Evolutionary conservation across 2,888 invertebrate species (phyloP).

Genomic region (Brenthis daphne): DNA sequence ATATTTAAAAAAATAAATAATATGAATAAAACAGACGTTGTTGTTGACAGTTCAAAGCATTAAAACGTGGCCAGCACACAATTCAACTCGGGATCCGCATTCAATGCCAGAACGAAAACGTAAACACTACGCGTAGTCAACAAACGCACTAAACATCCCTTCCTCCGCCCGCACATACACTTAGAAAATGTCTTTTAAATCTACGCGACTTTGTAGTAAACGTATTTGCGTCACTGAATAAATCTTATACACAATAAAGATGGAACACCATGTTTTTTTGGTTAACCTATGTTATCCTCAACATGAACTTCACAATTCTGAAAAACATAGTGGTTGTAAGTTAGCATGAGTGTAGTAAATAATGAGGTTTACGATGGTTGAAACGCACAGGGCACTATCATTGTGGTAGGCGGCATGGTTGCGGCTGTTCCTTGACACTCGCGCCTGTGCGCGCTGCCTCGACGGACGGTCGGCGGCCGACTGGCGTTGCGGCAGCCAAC

Average conservation of each 20-base stretch:
- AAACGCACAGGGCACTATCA: conserved; percentile 80
- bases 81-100: conserved; percentile 71
- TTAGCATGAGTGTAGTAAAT: conserved; percentile 30
- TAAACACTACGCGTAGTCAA: conserved; percentile 71
- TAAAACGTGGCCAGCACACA: conserved; percentile 59
- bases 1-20: neutral
- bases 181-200: conserved; percentile 26
- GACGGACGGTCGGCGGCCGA: conserved; percentile 75
- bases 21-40: conserved; percentile 45
- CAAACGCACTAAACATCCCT: conserved; percentile 60
- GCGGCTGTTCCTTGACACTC: conserved; percentile 49
- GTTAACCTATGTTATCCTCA: conserved; percentile 24
- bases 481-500: conserved; percentile 61
- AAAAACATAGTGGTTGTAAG: neutral
- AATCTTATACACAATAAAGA: conserved; percentile 49
- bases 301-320: neutral
- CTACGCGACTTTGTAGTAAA: conserved; percentile 45
- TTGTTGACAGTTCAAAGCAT: conserved; percentile 58
- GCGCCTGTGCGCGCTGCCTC: conserved; percentile 67
- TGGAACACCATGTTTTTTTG: conserved; percentile 37
- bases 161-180: conserved; percentile 44
- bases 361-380: conserved; percentile 48
- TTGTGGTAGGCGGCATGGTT: conserved; percentile 79
- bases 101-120: conserved; percentile 73
- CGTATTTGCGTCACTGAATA: conserved; percentile 38